Evolutionary conservation across 2,888 invertebrate species (phyloP).

Genomic region (Chrysolina haemoptera): DNA sequence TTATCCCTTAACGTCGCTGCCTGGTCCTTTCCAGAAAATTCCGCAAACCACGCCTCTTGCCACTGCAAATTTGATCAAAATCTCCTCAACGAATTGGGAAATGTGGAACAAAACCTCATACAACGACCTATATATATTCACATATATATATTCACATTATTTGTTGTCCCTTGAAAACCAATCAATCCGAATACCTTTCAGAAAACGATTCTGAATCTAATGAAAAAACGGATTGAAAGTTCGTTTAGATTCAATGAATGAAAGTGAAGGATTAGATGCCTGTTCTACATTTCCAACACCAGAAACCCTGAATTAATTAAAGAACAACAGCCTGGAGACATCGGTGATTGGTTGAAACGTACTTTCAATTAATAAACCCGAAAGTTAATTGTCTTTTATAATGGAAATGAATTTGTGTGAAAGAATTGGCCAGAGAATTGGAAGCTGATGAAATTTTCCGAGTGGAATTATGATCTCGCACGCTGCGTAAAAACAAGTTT

Average conservation of each 20-base stretch:
- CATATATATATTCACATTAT: too few species aligned
- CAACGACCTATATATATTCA: too few species aligned
- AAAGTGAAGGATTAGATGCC: not conserved
- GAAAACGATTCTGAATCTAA: not conserved
- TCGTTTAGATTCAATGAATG: not conserved
- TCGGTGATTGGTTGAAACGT: not conserved
- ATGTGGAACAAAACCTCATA: too few species aligned
- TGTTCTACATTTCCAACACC: not conserved
- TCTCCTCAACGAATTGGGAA: too few species aligned
- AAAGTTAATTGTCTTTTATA: conserved; percentile 8
- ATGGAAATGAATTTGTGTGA: not conserved
- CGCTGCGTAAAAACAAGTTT: not conserved
- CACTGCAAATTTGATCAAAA: too few species aligned
- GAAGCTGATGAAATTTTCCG: not conserved
- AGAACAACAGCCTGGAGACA: conserved; percentile 9
- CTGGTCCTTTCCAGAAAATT: too few species aligned
- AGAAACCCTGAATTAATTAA: not conserved
- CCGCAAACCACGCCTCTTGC: too few species aligned
- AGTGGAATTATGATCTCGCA: not conserved
- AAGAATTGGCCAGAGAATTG: conserved; percentile 4
- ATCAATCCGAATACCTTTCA: too few species aligned
- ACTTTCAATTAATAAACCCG: not conserved
- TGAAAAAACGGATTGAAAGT: not conserved
- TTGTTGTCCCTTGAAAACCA: too few species aligned
- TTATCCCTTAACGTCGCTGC: too few species aligned